Conservation (phyloP, 2,113 vertebrate genomes). For the Calyptomena viridis region DNA sequence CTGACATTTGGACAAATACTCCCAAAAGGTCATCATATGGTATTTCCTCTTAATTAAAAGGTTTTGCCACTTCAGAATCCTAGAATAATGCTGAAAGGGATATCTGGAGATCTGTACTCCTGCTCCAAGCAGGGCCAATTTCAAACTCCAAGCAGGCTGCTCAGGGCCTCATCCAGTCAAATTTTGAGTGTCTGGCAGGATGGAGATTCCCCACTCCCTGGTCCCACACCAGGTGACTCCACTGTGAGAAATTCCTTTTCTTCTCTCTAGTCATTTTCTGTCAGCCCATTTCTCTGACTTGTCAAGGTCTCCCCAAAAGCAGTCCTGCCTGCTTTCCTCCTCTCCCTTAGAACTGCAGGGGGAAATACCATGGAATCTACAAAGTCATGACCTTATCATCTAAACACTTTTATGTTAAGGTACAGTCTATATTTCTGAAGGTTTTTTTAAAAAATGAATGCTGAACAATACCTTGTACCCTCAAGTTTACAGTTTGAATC, state of each 20-base stretch:
- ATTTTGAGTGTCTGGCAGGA: neutral
- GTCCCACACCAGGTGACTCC: neutral
- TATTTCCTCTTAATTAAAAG: neutral
- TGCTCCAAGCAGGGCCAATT: neutral
- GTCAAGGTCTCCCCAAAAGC: neutral
- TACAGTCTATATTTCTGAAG: neutral
- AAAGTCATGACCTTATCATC: neutral
- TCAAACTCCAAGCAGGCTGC: neutral
- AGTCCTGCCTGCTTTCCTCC: neutral
- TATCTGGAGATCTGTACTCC: neutral
- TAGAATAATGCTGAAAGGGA: neutral
- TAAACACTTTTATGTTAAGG: neutral
- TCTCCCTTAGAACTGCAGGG: neutral
- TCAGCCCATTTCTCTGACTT: neutral
- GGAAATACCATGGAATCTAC: neutral
- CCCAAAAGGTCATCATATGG: neutral
- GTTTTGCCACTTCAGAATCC: neutral
- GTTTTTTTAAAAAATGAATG: neutral
- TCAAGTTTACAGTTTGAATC: neutral
- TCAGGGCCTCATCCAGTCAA: neutral
- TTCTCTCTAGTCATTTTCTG: neutral
- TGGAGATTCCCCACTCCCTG: neutral
- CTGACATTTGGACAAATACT: neutral
- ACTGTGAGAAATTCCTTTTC: neutral
- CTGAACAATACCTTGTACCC: neutral